Evolutionary conservation across 1,140 invertebrate species (phyloP).

Genomic region (Propsilocerus akamusi): DNA sequence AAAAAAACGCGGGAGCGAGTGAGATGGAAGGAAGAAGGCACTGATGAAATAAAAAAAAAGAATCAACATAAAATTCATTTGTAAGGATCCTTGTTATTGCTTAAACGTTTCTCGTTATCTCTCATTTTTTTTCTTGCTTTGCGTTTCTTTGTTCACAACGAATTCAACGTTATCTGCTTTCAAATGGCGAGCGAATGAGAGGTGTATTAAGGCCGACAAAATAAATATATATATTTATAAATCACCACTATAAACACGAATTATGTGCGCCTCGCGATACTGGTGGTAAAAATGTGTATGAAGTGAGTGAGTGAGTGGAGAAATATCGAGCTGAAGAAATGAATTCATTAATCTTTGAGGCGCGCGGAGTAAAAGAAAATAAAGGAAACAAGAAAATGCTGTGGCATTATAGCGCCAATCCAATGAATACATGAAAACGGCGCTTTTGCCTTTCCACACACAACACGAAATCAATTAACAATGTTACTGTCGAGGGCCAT

Average conservation of each 20-base stretch:
- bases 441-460: slow-evolving; percentile 1
- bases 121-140: no score
- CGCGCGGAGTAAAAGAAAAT: no score
- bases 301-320: no score
- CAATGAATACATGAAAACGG: neutral
- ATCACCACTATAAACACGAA: neutral
- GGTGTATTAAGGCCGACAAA: neutral
- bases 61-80: slow-evolving; percentile 4
- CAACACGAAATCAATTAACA: slow-evolving; percentile 4
- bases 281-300: no score
- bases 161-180: no score
- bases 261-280: neutral
- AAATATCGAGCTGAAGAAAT: neutral
- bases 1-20: neutral
- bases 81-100: slow-evolving; percentile 3
- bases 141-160: neutral
- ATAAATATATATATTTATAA: neutral
- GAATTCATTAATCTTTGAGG: slow-evolving; percentile 1
- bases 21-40: neutral
- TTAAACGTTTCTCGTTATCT: slow-evolving; percentile 3
- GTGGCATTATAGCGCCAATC: slow-evolving; percentile 1
- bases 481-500: slow-evolving; percentile 3
- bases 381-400: no score
- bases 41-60: neutral
- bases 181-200: neutral